A percentile compares a stretch with the other conserved stretches of the same genome.
Evolutionary conservation across 2,797 vertebrate genomes (phyloP).

Genomic region (Antrozous pallidus): DNA sequence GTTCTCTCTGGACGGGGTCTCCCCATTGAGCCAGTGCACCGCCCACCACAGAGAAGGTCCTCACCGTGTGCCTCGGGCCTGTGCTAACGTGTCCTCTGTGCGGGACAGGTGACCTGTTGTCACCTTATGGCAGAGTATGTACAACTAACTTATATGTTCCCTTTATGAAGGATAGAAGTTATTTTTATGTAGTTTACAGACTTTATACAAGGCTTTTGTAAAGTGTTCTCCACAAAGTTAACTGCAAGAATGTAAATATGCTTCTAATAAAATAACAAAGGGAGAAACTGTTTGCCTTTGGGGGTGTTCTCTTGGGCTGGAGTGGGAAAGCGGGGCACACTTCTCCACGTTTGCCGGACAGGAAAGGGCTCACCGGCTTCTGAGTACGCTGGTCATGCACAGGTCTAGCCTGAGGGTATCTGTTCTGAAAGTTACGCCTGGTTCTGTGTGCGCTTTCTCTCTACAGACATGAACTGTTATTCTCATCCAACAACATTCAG

Average conservation of each 20-base stretch:
- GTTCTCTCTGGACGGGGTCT: background rate
- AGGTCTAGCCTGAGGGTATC: background rate
- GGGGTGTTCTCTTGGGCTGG: background rate
- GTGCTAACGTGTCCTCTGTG: slow-evolving; percentile 47
- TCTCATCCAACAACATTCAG: background rate
- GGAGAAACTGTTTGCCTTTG: background rate
- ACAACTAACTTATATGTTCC: slow-evolving; percentile 65
- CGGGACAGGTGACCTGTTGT: slow-evolving; percentile 34
- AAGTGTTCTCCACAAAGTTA: slow-evolving; percentile 56
- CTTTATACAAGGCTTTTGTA: slow-evolving; percentile 64
- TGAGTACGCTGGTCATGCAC: background rate
- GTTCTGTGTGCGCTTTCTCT: background rate
- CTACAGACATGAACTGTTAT: background rate
- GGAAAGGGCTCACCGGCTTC: background rate
- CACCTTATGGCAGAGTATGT: slow-evolving; percentile 40
- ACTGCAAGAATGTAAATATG: slow-evolving; percentile 74
- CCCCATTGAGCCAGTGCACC: background rate
- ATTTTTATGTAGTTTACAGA: slow-evolving; percentile 68
- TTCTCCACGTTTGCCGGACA: background rate
- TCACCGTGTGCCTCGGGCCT: background rate
- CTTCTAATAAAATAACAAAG: slow-evolving; percentile 83
- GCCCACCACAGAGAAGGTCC: background rate
- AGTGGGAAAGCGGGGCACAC: background rate
- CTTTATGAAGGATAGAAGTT: slow-evolving; percentile 18
- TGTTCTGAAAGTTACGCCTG: background rate